Conservation (phyloP, 1,140 invertebrate species). For the Drosophila lowei region DNA sequence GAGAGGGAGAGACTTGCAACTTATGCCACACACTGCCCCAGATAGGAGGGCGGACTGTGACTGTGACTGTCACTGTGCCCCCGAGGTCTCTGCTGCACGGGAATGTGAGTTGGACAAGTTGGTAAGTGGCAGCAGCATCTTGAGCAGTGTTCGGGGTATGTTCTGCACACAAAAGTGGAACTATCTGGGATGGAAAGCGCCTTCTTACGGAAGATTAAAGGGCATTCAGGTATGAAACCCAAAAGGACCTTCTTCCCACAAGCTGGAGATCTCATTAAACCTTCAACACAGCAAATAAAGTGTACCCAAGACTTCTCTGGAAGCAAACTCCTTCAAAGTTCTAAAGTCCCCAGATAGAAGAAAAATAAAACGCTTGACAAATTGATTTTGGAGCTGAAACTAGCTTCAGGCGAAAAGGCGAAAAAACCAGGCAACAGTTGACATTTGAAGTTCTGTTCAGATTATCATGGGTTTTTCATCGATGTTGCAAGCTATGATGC, state of each 20-base stretch:
- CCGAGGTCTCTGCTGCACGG: background rate
- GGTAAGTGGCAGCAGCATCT: constrained; percentile 35
- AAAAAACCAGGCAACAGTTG: background rate
- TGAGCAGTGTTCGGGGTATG: constrained; percentile 25
- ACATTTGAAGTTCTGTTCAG: no score
- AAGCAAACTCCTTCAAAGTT: background rate
- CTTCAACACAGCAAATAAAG: background rate
- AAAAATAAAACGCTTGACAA: background rate
- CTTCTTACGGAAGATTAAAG: no score
- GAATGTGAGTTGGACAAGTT: constrained; percentile 11
- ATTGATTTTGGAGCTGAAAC: background rate
- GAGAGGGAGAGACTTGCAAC: constrained; percentile 28
- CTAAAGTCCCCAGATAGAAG: no score
- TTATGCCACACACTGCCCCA: constrained; percentile 45
- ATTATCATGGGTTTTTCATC: no score
- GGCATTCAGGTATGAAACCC: no score
- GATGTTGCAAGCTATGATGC: no score
- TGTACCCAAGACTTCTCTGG: background rate
- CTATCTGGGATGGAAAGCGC: no score
- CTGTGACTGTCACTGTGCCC: background rate
- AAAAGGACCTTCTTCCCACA: no score
- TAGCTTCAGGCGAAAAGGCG: background rate
- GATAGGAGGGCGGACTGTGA: constrained; percentile 7
- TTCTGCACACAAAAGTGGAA: no score
- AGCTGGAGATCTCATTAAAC: no score